Evolutionary conservation across 64 coral and sea anemone species (phyloP), one percentile per base, ranked within the genome.

Genomic region (Pocillopora verrucosa): DNA sequence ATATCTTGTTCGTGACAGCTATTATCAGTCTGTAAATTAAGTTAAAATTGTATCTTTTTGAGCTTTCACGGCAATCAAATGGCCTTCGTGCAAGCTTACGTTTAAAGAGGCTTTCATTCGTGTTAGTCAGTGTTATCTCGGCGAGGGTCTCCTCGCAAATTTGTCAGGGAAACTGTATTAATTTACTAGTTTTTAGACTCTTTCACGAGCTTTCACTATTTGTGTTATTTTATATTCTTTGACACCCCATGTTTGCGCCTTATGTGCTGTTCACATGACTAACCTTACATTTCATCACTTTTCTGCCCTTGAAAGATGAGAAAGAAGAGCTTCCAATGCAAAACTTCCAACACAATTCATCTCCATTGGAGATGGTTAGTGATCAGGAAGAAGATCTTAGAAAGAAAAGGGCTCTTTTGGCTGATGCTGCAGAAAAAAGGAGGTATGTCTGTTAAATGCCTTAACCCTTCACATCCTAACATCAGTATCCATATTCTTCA

Each of bases 361-460:
- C 82, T 57, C 65, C 41, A 72, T n/a, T 11, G n/a, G 67, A 70
- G 19, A 70, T 20, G 9, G 22, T 30, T 24, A 70, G n/a, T 70
- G 67, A 25, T 9, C 67, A 24, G 25, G 38, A 85, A 41, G 82
- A 72, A 25, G 82, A 85, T 30, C 24, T 85, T 22, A 72, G 65
- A 16, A 70, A 72, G 82, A 85, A 85, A 72, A 72, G 82, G n/a
- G 38, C 63, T 72, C 82, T 85, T 70, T 10, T 85, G 36, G 82
- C 82, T 45, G 82, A 85, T 85, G 65, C 82, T 58, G 82, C 82
- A 30, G 82, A 85, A 56, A 85, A 72, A 30, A 70, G 82, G 56
- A 16, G 82, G 82, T 85, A 72, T 5, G 56, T 10, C 58, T 60
- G 11, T 56, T 56, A 2, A 22, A 58, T 51, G 7, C 41, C 7